Conservation (phyloP, 2,797 vertebrate genomes). For the Euphonia xanthogaster region DNA sequence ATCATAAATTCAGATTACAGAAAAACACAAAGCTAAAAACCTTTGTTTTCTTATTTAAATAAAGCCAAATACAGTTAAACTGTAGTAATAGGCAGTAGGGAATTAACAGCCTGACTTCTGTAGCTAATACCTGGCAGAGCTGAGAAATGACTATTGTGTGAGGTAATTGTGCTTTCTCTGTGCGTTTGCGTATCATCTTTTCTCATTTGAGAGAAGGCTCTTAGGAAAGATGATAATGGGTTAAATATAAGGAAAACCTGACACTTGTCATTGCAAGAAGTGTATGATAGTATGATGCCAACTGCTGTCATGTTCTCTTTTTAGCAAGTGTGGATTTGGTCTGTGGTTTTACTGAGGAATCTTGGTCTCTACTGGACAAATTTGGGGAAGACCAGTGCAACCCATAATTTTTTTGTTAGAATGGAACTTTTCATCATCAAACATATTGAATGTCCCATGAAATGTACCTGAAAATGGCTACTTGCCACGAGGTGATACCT, state of each 20-base stretch:
- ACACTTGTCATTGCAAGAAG: neutral
- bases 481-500: neutral
- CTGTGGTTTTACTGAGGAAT: neutral
- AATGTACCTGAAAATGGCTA: neutral
- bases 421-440: neutral
- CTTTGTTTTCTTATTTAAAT: neutral
- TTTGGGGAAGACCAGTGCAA: neutral
- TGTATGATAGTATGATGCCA: neutral
- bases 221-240: neutral
- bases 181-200: neutral
- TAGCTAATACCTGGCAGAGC: neutral
- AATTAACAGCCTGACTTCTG: neutral
- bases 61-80: neutral
- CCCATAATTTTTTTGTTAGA: neutral
- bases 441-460: neutral
- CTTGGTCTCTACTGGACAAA: neutral
- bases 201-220: neutral
- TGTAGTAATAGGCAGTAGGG: neutral
- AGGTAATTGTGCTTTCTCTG: fast-evolving
- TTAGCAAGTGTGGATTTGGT: neutral
- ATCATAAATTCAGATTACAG: neutral
- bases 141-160: neutral
- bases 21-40: neutral
- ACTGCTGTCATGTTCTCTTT: neutral
- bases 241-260: neutral